Percentiles rank a stretch among this genome's conserved stretches.
These are phyloP conservation scores for Scytalopus superciliaris DNA, from an alignment of 2,113 vertebrate species.

Conservation along the genomic window DNA sequence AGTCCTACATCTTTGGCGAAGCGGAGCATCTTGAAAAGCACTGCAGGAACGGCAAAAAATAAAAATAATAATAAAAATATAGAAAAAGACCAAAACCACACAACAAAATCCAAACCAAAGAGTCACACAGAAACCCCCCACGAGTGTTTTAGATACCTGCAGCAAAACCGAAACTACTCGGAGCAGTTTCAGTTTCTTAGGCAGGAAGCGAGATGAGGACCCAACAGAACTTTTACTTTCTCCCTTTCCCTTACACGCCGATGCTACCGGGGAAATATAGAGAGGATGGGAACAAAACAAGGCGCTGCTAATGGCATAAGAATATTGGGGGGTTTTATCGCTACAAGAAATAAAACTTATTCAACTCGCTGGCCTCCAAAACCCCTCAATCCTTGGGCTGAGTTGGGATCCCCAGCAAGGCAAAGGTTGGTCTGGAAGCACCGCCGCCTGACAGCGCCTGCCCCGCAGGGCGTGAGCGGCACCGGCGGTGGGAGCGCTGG, in stretches of 20 bases:
- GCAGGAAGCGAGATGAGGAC: background rate
- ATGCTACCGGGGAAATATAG: background rate
- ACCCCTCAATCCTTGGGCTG: background rate
- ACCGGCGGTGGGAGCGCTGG: no score
- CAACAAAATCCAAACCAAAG: background rate
- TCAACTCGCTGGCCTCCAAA: no score
- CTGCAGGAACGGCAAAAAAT: background rate
- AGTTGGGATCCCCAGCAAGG: background rate
- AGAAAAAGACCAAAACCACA: background rate
- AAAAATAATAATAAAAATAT: no score
- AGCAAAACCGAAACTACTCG: background rate
- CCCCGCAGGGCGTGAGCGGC: no score
- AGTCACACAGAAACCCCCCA: background rate
- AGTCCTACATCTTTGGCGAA: background rate
- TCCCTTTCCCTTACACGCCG: background rate
- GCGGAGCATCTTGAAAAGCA: background rate
- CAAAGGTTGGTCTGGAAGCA: background rate
- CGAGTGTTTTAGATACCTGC: accelerated
- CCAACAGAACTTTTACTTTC: background rate
- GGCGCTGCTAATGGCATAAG: background rate
- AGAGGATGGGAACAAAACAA: background rate
- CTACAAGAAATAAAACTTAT: background rate
- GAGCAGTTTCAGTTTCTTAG: background rate
- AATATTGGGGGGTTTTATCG: background rate
- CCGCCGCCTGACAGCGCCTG: no score